Percentiles rank a stretch among this genome's conserved stretches.
phyloP scores from a whole-genome alignment of 1,140 invertebrate genomes.

The Saccostrea cuccullata region DNA sequence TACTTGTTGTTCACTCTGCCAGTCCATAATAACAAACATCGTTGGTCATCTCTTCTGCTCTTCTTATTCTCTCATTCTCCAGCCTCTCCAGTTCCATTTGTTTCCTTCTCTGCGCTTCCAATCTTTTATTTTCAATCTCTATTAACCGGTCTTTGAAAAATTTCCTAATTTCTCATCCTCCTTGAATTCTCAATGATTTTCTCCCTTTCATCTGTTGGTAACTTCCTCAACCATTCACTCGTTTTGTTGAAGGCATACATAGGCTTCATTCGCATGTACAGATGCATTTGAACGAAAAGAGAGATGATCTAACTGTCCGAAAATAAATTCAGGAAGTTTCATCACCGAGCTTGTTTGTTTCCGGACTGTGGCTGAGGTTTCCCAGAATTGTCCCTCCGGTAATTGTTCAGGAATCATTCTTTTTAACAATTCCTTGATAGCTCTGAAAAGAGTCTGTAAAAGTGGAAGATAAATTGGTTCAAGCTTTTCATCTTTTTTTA shows the following conservation, averaged over 20 bases:
- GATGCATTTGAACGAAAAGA: conserved; percentile 44
- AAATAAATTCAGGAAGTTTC: conserved; percentile 47
- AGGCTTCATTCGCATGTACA: conserved; percentile 44
- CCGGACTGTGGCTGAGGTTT: neutral
- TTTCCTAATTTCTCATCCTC: no score
- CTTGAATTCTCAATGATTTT: no score
- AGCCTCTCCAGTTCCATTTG: no score
- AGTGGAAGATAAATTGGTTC: conserved; percentile 40
- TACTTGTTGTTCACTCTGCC: conserved; percentile 48
- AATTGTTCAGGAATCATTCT: conserved; percentile 45
- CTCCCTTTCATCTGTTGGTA: conserved; percentile 35
- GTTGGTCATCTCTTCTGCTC: conserved; percentile 52
- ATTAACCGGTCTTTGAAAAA: no score
- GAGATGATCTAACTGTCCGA: conserved; percentile 44
- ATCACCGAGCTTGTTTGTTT: conserved; percentile 26
- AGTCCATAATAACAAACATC: conserved; percentile 57
- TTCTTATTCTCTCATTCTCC: conserved; percentile 46
- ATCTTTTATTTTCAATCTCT: no score
- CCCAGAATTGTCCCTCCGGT: conserved; percentile 43
- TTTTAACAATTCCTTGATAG: conserved; percentile 16
- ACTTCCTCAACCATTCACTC: conserved; percentile 43
- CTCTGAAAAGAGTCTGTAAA: no score
- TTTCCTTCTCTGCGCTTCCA: no score
- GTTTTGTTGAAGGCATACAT: conserved; percentile 53
- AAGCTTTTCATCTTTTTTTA: neutral